phyloP scores from a whole-genome alignment of 2,888 invertebrate species.

The Calephelis perditalis region DNA sequence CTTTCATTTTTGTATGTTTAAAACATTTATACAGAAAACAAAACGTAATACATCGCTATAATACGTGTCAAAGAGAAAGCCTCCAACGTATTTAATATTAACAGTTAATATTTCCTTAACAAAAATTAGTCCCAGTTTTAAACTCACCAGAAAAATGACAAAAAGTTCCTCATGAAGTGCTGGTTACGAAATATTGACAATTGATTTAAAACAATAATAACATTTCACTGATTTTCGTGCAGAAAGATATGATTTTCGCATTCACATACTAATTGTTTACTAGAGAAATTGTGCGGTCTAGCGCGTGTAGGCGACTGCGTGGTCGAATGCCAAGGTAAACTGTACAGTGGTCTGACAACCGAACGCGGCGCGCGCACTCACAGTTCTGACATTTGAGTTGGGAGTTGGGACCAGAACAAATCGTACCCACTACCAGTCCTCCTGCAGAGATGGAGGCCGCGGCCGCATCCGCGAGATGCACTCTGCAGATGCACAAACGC shows the following conservation, averaged over 20 bases:
- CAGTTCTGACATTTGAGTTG: slow-evolving; percentile 51
- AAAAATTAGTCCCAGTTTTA: slow-evolving; percentile 10
- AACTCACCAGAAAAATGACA: slow-evolving; percentile 32
- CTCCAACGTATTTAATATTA: slow-evolving; percentile 6
- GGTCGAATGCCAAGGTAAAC: slow-evolving; percentile 50
- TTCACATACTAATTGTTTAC: slow-evolving; percentile 71
- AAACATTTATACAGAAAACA: not conserved
- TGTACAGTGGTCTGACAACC: slow-evolving; percentile 58
- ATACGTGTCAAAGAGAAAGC: slow-evolving; percentile 14
- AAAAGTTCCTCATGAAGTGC: slow-evolving; percentile 64
- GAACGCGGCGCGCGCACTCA: slow-evolving; percentile 74
- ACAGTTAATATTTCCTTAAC: slow-evolving; percentile 12
- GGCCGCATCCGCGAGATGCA: slow-evolving; percentile 54
- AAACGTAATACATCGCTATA: not conserved
- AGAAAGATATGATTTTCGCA: slow-evolving; percentile 59
- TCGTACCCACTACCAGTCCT: slow-evolving; percentile 32
- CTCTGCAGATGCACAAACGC: slow-evolving; percentile 40
- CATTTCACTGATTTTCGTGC: slow-evolving; percentile 70
- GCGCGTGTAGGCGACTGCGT: slow-evolving; percentile 55
- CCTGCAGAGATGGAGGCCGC: slow-evolving; percentile 39
- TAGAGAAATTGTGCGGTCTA: slow-evolving; percentile 61
- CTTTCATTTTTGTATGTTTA: slow-evolving; percentile 8
- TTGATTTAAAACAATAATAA: slow-evolving; percentile 53
- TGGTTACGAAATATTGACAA: slow-evolving; percentile 44
- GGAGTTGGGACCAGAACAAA: slow-evolving; percentile 28